Percentiles rank a stretch among this genome's conserved stretches.
These are phyloP conservation scores for Brachionus calyciflorus DNA, from an alignment of 1,140 invertebrate genomes.

Conservation along the genomic window DNA sequence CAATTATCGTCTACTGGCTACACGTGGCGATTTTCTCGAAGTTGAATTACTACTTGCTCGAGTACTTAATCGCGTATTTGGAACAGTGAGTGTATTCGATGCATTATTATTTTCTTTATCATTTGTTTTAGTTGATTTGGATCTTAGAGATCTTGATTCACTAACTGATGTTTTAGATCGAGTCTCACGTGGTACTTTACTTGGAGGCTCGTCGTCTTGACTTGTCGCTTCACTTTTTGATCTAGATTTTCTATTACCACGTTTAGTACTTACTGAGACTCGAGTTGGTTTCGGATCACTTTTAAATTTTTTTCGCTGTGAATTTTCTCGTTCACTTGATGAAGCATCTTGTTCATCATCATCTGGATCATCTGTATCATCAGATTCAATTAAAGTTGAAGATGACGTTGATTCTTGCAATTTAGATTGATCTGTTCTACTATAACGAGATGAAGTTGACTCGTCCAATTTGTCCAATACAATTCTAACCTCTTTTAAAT, in stretches of 20 bases:
- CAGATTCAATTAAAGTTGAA: background rate
- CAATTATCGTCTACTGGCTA: too few species aligned
- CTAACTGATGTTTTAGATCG: background rate
- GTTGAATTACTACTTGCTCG: too few species aligned
- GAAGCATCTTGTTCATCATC: too few species aligned
- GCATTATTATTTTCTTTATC: background rate
- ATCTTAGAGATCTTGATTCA: background rate
- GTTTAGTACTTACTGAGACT: conserved; percentile 1
- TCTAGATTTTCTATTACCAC: background rate
- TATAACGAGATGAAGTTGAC: background rate
- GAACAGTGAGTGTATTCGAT: too few species aligned
- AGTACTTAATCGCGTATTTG: too few species aligned
- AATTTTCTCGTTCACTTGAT: background rate
- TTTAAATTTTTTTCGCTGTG: background rate
- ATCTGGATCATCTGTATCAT: too few species aligned
- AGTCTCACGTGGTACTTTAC: background rate
- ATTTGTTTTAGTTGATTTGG: background rate
- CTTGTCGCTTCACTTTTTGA: background rate
- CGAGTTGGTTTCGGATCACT: background rate
- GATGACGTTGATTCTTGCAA: background rate
- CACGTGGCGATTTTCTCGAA: too few species aligned
- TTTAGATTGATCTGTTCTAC: background rate
- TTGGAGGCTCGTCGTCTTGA: conserved; percentile 9
- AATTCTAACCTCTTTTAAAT: background rate
- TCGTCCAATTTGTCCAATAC: background rate